Evolutionary conservation across 1,140 invertebrate species (phyloP), one percentile per base, ranked within the genome.

Genomic region (Hypothenemus hampei): DNA sequence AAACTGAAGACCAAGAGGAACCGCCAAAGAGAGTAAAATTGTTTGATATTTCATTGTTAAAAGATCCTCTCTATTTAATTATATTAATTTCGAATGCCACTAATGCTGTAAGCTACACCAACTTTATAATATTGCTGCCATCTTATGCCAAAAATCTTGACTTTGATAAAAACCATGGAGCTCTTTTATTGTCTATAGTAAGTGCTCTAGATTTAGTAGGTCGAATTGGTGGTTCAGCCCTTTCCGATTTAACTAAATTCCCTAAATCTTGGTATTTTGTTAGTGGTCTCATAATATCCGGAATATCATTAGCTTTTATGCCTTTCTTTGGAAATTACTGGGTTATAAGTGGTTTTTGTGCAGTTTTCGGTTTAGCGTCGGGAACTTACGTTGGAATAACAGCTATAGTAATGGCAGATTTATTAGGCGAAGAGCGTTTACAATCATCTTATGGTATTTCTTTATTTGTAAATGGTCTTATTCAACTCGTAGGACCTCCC

Each of bases 301-400:
- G 88, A 0, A 69, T 89, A 15, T 82, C 84, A 3, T 69, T 91
- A 49, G 74, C 83, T 0, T 63, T 85, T 1, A 67, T 91, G 16
- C 89, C 88, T 0, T 72, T 85, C 13, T 78, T 81, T 1, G 69
- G 65, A 0, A 75, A 72, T 26, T 83, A 82, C 67, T 60, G 67
- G 2, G 72, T 74, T 11, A 73, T 90, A 1, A 79, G 83, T 24
- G 72, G 77, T 8, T 85, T 81, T 62, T 91, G 87, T 69, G 80
- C 81, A 1, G 64, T 87, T 1, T 91, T 91, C 65, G 89, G 89
- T 0, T 69, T 92, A 3, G 81, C 86, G 6, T 89, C 88, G 0
- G 88, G 89, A n/a, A 80, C 84, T n/a, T 91, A 90, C 65, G 85
- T 89, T 0, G 89, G 89, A 11, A 82, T 91, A 1, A 90, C 87